Evolutionary conservation across 2,113 vertebrate genomes (phyloP), one percentile per base, ranked within the genome.

Genomic region (Parus major): DNA sequence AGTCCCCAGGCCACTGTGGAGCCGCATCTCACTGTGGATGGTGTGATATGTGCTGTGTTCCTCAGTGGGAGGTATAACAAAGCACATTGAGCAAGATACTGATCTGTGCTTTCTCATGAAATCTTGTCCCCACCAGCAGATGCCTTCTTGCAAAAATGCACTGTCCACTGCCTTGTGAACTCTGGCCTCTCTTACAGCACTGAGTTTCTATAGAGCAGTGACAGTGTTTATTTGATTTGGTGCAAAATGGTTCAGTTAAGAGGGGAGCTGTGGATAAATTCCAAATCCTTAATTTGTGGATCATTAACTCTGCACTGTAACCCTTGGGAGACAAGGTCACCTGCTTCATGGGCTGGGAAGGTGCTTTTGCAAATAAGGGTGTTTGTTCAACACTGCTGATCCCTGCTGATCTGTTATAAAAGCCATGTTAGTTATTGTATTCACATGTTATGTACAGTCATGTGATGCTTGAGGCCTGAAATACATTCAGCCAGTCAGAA

Each of bases 311-410:
- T 69, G 35, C 52, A 55, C 60, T 64, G 72, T 92, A 95, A 86
- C 79, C 88, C 61, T 78, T 78, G 82, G 69, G 76, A 96, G 90
- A 93, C 93, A 94, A 90, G 82, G 92, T 96, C 92, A 93, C 49
- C 76, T 66, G 79, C 77, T 93, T 75, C 85, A 33, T 29, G 66
- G 68, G 12, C 90, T 86, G 47, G 47, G 88, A 96, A 94, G 92
- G 92, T 81, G 79, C 90, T 96, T 95, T 95, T 90, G 90, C 87
- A 96, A 97, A 95, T 92, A 95, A 78, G 69, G 55, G 79, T 96
- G 86, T 97, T 97, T 97, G 92, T 93, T 96, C 90, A 96, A 81
- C 52, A 10, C 17, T 83, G 94, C 93, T 93, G 93, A 96, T 96
- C 85, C 79, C 47, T 77, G 90, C 96, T 96, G 92, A 97, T 94